phyloP scores from a whole-genome alignment of 2,113 vertebrate genomes.

The Chionodraco myersi region DNA sequence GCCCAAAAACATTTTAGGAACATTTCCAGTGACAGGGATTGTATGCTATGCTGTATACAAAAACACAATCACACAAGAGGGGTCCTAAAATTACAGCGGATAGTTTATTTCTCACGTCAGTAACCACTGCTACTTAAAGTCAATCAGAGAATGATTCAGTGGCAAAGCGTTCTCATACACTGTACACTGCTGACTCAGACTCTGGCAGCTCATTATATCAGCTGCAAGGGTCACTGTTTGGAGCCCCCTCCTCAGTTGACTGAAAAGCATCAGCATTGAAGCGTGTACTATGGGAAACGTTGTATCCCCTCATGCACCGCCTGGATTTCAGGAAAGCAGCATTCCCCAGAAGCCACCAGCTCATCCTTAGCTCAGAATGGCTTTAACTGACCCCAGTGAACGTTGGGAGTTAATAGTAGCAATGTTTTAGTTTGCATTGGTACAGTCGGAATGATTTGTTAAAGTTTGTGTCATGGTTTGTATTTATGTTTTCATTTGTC shows the following conservation, averaged over 20 bases:
- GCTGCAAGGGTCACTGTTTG: too few species aligned
- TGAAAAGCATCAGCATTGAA: constrained; percentile 8
- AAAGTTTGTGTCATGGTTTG: too few species aligned
- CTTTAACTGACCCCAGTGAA: constrained; percentile 52
- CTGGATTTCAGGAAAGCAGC: constrained; percentile 31
- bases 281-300: neutral
- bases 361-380: constrained; percentile 49
- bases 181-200: neutral
- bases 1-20: too few species aligned
- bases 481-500: neutral
- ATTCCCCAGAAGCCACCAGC: constrained; percentile 26
- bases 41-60: neutral
- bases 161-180: neutral
- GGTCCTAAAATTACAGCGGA: too few species aligned
- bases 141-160: neutral
- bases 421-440: constrained; percentile 23
- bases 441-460: neutral
- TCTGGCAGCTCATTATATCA: too few species aligned
- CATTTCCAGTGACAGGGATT: too few species aligned
- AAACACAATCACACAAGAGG: too few species aligned
- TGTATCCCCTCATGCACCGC: constrained; percentile 8
- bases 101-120: too few species aligned
- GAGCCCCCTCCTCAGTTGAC: neutral
- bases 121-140: neutral
- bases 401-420: constrained; percentile 14